phyloP scores from a whole-genome alignment of 1,140 invertebrate genomes.

The Drosophila sp. region DNA sequence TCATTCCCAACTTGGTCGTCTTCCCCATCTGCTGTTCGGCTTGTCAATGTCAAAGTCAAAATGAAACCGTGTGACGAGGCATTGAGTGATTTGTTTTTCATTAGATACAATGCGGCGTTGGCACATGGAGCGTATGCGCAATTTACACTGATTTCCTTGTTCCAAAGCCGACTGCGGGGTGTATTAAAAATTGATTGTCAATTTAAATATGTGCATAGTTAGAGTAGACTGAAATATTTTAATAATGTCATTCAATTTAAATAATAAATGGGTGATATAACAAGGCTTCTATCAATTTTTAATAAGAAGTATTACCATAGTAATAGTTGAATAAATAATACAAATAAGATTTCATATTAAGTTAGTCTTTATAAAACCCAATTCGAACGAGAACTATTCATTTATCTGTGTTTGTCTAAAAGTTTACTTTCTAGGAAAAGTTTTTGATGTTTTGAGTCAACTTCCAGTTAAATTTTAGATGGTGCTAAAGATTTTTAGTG shows the following conservation, averaged over 20 bases:
- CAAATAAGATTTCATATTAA: neutral
- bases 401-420: no score
- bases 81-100: conserved; percentile 70
- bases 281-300: neutral
- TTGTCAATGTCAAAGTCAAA: conserved; percentile 43
- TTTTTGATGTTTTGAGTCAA: no score
- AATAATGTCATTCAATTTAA: neutral
- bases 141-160: conserved; percentile 37
- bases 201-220: conserved; percentile 23
- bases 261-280: neutral
- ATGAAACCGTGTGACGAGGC: conserved; percentile 32
- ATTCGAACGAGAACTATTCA: no score
- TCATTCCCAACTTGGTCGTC: neutral
- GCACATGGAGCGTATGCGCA: conserved; percentile 47
- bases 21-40: conserved; percentile 3
- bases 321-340: neutral
- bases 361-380: no score
- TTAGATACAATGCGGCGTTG: conserved; percentile 36
- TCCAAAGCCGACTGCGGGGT: neutral
- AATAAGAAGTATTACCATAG: neutral
- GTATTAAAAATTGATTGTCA: conserved; percentile 46
- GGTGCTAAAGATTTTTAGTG: neutral
- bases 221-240: neutral
- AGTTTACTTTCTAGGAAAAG: no score
- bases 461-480: neutral